Percentiles rank a stretch among this genome's conserved stretches.
phyloP scores from a whole-genome alignment of 2,797 vertebrate genomes.

The Morelia viridis region DNA sequence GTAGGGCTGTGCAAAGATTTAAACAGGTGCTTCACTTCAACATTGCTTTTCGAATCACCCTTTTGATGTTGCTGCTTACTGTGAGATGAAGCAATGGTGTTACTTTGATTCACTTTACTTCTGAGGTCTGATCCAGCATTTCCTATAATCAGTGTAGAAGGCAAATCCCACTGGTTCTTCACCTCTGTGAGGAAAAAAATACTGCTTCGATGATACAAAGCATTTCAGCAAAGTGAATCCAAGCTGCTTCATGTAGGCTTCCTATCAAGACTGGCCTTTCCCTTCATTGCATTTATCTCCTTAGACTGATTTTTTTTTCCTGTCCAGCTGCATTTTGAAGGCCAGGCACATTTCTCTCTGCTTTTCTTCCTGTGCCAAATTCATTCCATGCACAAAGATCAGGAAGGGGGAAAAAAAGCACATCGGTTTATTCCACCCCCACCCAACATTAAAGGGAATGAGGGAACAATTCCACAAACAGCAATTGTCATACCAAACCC shows the following conservation, averaged over 20 bases:
- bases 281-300: background rate
- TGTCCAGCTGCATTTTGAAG: slow-evolving; percentile 44
- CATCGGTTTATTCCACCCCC: slow-evolving; percentile 9
- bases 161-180: background rate
- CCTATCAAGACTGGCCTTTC: background rate
- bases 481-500: slow-evolving; percentile 49
- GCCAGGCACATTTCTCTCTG: slow-evolving; percentile 29
- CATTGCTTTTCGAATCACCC: background rate
- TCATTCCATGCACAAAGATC: background rate
- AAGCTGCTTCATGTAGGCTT: background rate
- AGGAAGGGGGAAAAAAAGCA: background rate
- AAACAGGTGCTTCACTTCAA: background rate
- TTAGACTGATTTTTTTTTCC: slow-evolving; percentile 5
- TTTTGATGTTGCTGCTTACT: background rate
- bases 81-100: background rate
- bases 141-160: background rate
- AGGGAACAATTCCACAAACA: slow-evolving; percentile 60
- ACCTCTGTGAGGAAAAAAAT: background rate
- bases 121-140: background rate
- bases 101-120: background rate
- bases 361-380: slow-evolving; percentile 4
- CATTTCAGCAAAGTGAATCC: background rate
- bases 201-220: background rate
- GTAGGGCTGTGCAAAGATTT: background rate
- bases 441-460: slow-evolving; percentile 44